Evolutionary conservation across 1,140 invertebrate genomes (phyloP), one percentile per base, ranked within the genome.

Genomic region (Panagrolaimus sp.): DNA sequence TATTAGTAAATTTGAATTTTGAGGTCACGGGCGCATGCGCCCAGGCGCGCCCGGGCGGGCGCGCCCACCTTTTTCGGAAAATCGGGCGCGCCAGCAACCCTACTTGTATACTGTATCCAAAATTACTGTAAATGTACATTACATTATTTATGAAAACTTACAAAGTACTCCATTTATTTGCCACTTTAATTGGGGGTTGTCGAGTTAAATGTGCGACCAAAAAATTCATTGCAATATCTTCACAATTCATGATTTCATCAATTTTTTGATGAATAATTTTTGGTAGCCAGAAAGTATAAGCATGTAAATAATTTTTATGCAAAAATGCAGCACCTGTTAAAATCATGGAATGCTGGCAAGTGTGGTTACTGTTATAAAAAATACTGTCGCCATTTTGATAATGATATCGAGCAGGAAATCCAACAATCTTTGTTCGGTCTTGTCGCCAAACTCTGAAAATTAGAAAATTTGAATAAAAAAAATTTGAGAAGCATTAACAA

Each of bases 361-460:
- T 96, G 83, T 98, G 97, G 86, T 98, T 98, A 0, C 94, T 96
- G 86, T 98, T 98, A 83, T 98, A 98, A 71, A 92, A 89, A 68
- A 77, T 70, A 46, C 90, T 89, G 69, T 90, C 90, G 78, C 90
- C 89, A 75, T 88, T 94, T 90, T 93, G 95, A 0, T 94, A 92
- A 84, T 98, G 94, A 84, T 91, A 98, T 15, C 96, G 88, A 1
- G 95, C 95, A 0, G 96, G 96, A 84, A 99, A 98, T 12, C 96
- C 96, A 2, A 98, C 96, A 47, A 99, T 91, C 43, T 93, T 86
- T 79, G 98, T 93, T 43, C 96, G 87, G 83, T 96, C 90, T 84
- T 99, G 95, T 65, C 96, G 87, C 96, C 96, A 99, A 5, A 98
- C 94, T 75, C 94, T 92, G n/a, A n/a, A n/a, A n/a, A n/a, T n/a